These are phyloP conservation scores for Galbula dea DNA, from an alignment of 2,113 vertebrate genomes.

Conservation along the genomic window DNA sequence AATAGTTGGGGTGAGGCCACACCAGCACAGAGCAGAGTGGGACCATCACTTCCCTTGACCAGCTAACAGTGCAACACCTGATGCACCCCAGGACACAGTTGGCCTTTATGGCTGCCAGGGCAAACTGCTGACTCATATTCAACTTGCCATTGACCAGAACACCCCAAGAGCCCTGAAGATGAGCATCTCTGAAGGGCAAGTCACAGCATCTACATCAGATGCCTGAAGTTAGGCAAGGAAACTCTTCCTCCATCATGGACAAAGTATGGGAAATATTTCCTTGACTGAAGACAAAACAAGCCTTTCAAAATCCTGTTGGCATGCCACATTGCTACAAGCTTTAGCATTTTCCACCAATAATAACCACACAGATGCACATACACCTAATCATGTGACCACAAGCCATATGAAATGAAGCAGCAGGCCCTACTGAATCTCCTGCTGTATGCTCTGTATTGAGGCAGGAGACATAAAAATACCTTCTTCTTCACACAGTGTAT, in stretches of 20 bases:
- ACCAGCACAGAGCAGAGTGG: too few relatives aligned
- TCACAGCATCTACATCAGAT: not conserved
- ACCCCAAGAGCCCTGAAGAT: too few relatives aligned
- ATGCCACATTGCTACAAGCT: not conserved
- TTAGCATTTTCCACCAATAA: slow-evolving; percentile 37
- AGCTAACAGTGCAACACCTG: too few relatives aligned
- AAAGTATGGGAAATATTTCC: not conserved
- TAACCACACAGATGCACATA: not conserved
- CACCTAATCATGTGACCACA: not conserved
- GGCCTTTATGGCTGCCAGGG: too few relatives aligned
- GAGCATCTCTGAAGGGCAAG: not conserved
- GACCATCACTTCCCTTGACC: too few relatives aligned
- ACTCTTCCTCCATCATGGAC: not conserved
- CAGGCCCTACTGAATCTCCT: not conserved
- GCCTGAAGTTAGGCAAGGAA: not conserved
- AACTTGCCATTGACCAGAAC: too few relatives aligned
- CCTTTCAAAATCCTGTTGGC: slow-evolving; percentile 21
- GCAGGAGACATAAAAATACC: slow-evolving; percentile 28
- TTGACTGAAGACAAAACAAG: not conserved
- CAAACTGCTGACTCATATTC: too few relatives aligned
- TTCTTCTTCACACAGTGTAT: not conserved
- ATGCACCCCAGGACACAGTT: too few relatives aligned
- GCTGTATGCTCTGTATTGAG: not conserved
- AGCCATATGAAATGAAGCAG: slow-evolving; percentile 4
- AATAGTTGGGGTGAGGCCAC: too few relatives aligned